Percentiles rank a stretch among this genome's conserved stretches.
Conservation (phyloP, 2,888 invertebrate genomes). For the Meiosimyza platycephala region DNA sequence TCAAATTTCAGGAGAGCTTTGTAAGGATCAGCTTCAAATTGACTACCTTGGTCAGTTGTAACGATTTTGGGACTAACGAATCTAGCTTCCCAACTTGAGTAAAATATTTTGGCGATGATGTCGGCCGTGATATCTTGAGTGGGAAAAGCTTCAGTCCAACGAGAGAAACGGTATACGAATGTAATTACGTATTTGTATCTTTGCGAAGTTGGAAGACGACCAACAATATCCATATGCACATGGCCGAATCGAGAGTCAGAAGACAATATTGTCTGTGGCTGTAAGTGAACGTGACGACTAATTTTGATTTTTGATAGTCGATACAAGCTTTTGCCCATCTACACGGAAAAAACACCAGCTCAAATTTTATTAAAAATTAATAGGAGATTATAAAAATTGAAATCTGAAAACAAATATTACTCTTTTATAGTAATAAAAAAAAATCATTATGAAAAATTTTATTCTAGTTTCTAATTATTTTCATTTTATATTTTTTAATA, state of each 20-base stretch:
- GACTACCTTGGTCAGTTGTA: constrained; percentile 39
- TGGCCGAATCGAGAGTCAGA: constrained; percentile 32
- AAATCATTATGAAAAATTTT: too few relatives aligned
- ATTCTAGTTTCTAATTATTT: too few relatives aligned
- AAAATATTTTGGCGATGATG: constrained; percentile 35
- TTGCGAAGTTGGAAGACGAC: constrained; percentile 14
- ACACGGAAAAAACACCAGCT: too few relatives aligned
- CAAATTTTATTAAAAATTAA: too few relatives aligned
- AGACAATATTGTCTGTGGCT: constrained; percentile 15
- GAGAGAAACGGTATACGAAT: constrained; percentile 20
- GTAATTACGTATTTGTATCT: constrained; percentile 17
- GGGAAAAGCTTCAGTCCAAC: constrained; percentile 35
- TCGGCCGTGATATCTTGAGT: constrained; percentile 34
- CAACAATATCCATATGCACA: constrained; percentile 25
- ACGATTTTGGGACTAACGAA: constrained; percentile 36
- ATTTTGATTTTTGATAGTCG: constrained; percentile 12
- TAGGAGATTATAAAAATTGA: too few relatives aligned
- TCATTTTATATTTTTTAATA: too few relatives aligned
- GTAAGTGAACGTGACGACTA: constrained; percentile 9
- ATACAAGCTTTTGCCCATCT: background rate
- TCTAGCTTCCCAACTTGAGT: constrained; percentile 32
- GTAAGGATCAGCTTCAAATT: constrained; percentile 39
- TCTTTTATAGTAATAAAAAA: too few relatives aligned
- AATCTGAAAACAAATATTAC: too few relatives aligned
- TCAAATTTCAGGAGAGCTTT: constrained; percentile 23